phyloP scores from a whole-genome alignment of 2,797 vertebrate genomes.

The Danio tinwini region DNA sequence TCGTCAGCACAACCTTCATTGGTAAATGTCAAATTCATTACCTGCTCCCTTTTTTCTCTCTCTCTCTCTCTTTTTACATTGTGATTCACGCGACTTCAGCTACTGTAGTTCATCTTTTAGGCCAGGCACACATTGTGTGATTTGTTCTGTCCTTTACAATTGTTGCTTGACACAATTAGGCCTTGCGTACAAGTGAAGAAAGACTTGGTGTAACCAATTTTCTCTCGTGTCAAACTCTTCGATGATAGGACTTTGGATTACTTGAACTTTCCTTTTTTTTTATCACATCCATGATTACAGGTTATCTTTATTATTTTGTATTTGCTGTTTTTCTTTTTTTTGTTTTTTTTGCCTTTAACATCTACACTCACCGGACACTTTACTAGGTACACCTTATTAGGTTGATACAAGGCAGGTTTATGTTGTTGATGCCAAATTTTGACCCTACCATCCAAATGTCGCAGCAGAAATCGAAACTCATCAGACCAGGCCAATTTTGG shows the following conservation, averaged over 20 bases:
- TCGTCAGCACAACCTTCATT: conserved; percentile 62
- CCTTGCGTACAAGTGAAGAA: neutral
- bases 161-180: neutral
- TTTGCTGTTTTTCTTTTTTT: neutral
- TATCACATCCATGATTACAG: neutral
- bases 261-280: neutral
- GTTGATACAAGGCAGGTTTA: too few relatives aligned
- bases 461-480: too few relatives aligned
- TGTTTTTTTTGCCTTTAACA: neutral
- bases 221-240: neutral
- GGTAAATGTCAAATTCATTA: conserved; percentile 69
- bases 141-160: conserved; percentile 2
- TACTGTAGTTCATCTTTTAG: conserved; percentile 10
- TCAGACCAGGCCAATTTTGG: too few relatives aligned
- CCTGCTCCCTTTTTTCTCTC: conserved; percentile 43
- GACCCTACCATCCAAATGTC: too few relatives aligned
- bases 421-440: too few relatives aligned
- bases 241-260: neutral
- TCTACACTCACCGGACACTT: neutral
- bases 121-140: conserved; percentile 15
- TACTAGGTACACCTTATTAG: too few relatives aligned
- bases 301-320: neutral
- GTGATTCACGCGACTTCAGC: conserved; percentile 38
- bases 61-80: conserved; percentile 22
- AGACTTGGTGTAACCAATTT: neutral